Evolutionary conservation across 1,140 invertebrate species (phyloP).

Genomic region (Venustaconcha ellipsiformis): DNA sequence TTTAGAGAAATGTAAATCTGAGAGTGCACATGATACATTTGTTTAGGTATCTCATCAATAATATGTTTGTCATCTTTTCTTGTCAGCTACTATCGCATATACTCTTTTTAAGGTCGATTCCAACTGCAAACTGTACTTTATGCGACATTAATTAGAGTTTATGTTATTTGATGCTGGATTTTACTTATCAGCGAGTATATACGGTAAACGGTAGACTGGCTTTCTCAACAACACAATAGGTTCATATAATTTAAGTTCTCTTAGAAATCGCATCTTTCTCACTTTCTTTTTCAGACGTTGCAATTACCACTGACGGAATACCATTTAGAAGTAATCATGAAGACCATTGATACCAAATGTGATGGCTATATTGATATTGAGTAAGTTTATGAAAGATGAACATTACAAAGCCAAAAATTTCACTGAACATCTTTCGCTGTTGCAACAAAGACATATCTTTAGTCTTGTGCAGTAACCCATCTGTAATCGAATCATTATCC

Average conservation of each 20-base stretch:
- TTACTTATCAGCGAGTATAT: no score
- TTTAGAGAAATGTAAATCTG: neutral
- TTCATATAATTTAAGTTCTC: no score
- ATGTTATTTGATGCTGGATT: no score
- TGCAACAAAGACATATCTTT: neutral
- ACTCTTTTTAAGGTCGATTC: no score
- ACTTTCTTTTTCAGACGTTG: conserved; percentile 42
- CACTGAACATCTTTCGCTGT: neutral
- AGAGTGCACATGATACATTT: neutral
- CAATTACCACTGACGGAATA: conserved; percentile 52
- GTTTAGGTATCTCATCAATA: neutral
- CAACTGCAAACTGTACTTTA: no score
- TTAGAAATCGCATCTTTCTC: no score
- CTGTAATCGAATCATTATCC: neutral
- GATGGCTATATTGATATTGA: conserved; percentile 60
- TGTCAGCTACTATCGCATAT: no score
- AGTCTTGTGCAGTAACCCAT: neutral
- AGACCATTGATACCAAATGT: conserved; percentile 53
- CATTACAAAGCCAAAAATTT: neutral
- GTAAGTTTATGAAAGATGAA: conserved; percentile 37
- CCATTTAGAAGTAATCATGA: conserved; percentile 54
- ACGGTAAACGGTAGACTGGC: no score
- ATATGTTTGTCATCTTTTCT: neutral
- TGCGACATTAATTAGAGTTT: no score
- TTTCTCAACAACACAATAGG: no score